Evolutionary conservation across 2,888 invertebrate species (phyloP).

Genomic region (Pimpla rufipes): DNA sequence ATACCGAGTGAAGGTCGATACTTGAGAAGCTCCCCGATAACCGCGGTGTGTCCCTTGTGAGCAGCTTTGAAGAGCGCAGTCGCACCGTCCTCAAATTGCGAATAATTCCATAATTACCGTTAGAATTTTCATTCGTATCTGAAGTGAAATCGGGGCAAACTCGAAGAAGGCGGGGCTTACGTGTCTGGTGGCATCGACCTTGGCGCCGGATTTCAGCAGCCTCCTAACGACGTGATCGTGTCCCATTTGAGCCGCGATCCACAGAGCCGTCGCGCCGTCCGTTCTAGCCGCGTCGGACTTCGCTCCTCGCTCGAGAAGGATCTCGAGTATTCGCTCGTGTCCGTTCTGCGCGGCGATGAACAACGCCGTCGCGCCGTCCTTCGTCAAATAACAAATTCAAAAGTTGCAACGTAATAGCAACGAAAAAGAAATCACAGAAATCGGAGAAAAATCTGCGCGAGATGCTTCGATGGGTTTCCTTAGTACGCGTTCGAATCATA

Average conservation of each 20-base stretch:
- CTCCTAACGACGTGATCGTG: conserved; percentile 93
- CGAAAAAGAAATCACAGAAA: neutral
- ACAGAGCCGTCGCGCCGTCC: conserved; percentile 95
- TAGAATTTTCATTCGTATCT: neutral
- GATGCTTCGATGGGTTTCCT: no score
- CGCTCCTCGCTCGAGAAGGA: conserved; percentile 91
- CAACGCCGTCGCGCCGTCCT: conserved; percentile 96
- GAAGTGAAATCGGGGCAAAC: neutral
- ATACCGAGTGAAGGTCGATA: conserved; percentile 93
- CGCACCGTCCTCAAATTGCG: conserved; percentile 92
- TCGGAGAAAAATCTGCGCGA: no score
- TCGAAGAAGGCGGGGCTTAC: conserved; percentile 85
- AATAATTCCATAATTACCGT: neutral
- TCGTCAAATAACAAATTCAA: conserved; percentile 67
- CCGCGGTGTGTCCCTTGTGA: conserved; percentile 96
- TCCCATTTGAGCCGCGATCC: conserved; percentile 98
- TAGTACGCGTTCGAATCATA: no score
- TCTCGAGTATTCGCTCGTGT: conserved; percentile 92
- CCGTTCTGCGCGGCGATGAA: conserved; percentile 98
- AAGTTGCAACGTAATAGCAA: neutral
- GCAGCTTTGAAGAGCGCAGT: conserved; percentile 97
- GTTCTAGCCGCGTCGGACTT: conserved; percentile 91
- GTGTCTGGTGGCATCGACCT: conserved; percentile 92
- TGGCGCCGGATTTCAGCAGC: conserved; percentile 92
- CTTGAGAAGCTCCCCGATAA: conserved; percentile 93